Base-by-base conservation (phyloP, 1,140 invertebrate genomes). In the Habropoda laboriosa region DNA sequence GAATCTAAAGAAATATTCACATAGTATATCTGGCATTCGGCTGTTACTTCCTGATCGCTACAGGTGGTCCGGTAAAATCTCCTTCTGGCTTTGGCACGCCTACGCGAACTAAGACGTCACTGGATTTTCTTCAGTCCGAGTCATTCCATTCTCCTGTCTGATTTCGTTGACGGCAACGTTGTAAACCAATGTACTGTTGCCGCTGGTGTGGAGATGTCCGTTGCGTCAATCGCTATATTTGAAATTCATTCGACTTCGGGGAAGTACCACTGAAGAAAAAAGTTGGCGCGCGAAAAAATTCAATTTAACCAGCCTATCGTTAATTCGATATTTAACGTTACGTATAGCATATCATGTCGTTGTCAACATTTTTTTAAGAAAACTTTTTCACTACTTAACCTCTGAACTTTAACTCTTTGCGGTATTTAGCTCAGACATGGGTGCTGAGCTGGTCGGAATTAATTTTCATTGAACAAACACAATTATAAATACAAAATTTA, bases 201-300 rank as follows among this genome's bases (percentile, higher is more conserved):
- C 35, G n/a, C 7, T 13, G 45, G 30, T 13, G 21, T 16, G 21
- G 10, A 51, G 13, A 21, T 32, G 27, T 51, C 27, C 32, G 13
- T 78, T 81, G 51, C 79, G 83, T 85, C 84, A 81, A 75, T 30
- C n/a, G 53, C 58, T 85, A 79, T 82, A 82, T 86, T 75, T 86
- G 77, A 58, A 47, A 47, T 73, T 30, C 38, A 53, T 10, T 45
- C 40, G 70, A 30, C 21, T 64, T 53, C 58, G 70, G 2, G n/a
- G 68, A 79, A 63, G 30, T 35, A 2, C 55, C n/a, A n/a, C n/a
- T n/a, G n/a, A n/a, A n/a, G n/a, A n/a, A n/a, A 16, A 32, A 30
- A 2, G 30, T 32, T 21, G 6, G 21, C 64, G 30, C 74, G 42
- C 7, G 21, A n/a, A 53, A 24, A 45, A 0, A 35, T 27, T 53